phyloP scores from a whole-genome alignment of 2,888 invertebrate species.

The Punctoribates punctum region DNA sequence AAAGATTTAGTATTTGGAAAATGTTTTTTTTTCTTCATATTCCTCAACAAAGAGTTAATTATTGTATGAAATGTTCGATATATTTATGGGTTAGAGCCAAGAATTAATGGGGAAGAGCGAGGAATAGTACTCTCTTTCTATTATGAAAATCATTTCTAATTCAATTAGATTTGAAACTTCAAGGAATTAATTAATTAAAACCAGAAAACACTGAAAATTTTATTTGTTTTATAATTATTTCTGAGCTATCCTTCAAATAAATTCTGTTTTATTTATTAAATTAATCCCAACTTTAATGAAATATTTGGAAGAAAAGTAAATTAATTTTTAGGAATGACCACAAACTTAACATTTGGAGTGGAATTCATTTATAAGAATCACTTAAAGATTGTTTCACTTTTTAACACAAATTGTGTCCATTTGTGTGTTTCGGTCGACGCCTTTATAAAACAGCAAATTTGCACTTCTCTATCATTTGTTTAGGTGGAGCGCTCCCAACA shows the following conservation, averaged over 20 bases:
- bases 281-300: too few species aligned
- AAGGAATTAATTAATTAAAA: too few species aligned
- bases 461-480: slow-evolving; percentile 34
- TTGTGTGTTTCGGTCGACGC: slow-evolving; percentile 19
- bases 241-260: too few species aligned
- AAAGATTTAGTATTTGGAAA: slow-evolving; percentile 7
- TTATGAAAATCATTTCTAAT: too few species aligned
- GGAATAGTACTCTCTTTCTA: too few species aligned
- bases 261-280: too few species aligned
- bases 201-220: too few species aligned
- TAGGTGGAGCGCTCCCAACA: slow-evolving; percentile 23
- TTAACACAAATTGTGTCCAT: slow-evolving; percentile 17
- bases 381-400: slow-evolving; percentile 4
- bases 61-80: not conserved
- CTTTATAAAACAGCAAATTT: slow-evolving; percentile 30
- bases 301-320: too few species aligned
- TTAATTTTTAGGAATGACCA: not conserved
- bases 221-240: too few species aligned
- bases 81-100: too few species aligned
- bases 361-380: slow-evolving; percentile 18
- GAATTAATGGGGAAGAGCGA: too few species aligned
- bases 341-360: not conserved
- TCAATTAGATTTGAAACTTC: too few species aligned
- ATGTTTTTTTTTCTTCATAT: not conserved
- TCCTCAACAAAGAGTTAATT: not conserved